A percentile compares a stretch with the other conserved stretches of the same genome.
Conservation (phyloP, 2,888 invertebrate genomes). For the Psylliodes chrysocephalus region DNA sequence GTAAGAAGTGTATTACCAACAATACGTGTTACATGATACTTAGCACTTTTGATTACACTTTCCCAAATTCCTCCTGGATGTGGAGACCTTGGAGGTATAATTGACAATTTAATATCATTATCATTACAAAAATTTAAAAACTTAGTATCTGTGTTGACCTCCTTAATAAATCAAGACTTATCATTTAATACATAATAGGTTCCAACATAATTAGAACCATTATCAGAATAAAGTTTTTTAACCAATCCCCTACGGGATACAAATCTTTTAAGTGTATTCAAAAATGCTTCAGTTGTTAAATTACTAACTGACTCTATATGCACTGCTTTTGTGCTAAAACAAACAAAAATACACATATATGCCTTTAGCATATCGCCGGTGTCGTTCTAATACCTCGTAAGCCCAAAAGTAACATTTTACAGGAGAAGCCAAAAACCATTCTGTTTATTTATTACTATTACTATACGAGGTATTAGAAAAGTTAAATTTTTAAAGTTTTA, state of each 20-base stretch:
- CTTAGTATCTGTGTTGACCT: background rate
- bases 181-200: background rate
- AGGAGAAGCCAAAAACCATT: too few relatives aligned
- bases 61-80: background rate
- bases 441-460: too few relatives aligned
- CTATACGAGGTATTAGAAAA: too few relatives aligned
- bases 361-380: background rate
- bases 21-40: slow-evolving; percentile 12
- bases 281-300: slow-evolving; percentile 18
- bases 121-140: background rate
- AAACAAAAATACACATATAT: slow-evolving; percentile 20
- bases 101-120: too few relatives aligned
- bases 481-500: too few relatives aligned
- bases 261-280: slow-evolving; percentile 25
- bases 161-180: background rate
- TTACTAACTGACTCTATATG: slow-evolving; percentile 24
- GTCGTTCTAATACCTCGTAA: background rate
- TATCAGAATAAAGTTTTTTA: slow-evolving; percentile 25
- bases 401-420: too few relatives aligned
- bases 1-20: background rate
- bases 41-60: background rate
- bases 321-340: slow-evolving; percentile 23
- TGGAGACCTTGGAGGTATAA: too few relatives aligned
- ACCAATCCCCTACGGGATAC: slow-evolving; percentile 26
- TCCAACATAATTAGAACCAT: slow-evolving; percentile 18